Conservation (phyloP, 2,113 vertebrate genomes). For the Marmota monax region DNA sequence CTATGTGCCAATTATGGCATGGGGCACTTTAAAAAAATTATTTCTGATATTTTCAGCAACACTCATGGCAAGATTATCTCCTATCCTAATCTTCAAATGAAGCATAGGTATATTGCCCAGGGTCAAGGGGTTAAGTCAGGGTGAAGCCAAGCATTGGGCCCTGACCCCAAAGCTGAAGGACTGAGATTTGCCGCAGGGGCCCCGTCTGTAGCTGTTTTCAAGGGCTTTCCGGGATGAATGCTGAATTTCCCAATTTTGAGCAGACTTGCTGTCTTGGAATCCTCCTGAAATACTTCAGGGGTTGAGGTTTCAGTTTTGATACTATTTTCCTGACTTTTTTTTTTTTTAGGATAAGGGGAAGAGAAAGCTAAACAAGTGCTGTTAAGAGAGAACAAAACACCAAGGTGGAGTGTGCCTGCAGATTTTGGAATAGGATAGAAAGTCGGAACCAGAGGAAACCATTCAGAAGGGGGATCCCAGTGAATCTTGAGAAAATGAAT, state of each 20-base stretch:
- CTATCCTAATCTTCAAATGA: not conserved
- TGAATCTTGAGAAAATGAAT: not conserved
- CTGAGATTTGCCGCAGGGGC: not conserved
- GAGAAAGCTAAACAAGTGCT: not conserved
- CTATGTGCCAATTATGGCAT: not conserved
- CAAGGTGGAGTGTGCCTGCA: not conserved
- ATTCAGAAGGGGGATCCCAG: not conserved
- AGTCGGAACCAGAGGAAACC: slow-evolving; percentile 36
- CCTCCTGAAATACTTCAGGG: not conserved
- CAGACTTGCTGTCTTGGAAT: not conserved
- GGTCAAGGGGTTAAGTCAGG: not conserved
- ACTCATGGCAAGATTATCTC: not conserved
- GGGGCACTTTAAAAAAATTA: not conserved
- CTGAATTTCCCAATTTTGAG: not conserved
- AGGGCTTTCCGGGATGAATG: not conserved
- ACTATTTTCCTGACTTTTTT: not conserved
- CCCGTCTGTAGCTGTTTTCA: not conserved
- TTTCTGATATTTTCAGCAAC: not conserved
- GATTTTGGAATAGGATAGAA: not conserved
- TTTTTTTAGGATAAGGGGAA: not conserved
- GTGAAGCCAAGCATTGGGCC: not conserved
- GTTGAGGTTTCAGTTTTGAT: not conserved
- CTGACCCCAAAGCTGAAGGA: not conserved
- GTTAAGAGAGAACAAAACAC: not conserved
- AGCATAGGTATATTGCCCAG: not conserved